Evolutionary conservation across 2,797 vertebrate genomes (phyloP).

Genomic region (Bovichtus diacanthus): DNA sequence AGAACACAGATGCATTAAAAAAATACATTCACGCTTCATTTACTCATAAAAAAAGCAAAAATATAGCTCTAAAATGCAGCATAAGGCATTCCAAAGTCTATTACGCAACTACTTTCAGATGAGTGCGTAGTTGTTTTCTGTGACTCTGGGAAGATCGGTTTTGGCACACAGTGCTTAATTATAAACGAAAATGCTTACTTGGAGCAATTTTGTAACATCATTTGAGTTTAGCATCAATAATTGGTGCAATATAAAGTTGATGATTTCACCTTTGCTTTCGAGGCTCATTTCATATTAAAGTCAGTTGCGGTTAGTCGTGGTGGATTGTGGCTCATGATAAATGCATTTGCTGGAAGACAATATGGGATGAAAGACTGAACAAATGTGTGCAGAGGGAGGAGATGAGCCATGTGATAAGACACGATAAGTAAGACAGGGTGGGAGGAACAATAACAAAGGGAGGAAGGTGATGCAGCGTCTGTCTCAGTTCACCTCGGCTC

Average conservation of each 20-base stretch:
- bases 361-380: constrained; percentile 39
- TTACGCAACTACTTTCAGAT: constrained; percentile 68
- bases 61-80: constrained; percentile 63
- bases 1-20: constrained; percentile 48
- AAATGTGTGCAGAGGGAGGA: constrained; percentile 43
- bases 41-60: constrained; percentile 69
- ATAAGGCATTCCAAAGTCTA: constrained; percentile 60
- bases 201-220: constrained; percentile 41
- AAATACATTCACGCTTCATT: constrained; percentile 56
- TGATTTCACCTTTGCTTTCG: constrained; percentile 63
- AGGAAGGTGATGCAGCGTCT: constrained; percentile 62
- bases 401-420: constrained; percentile 63
- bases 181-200: constrained; percentile 51
- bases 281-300: constrained; percentile 47
- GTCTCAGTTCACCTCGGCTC: constrained; percentile 96
- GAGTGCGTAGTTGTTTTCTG: constrained; percentile 27
- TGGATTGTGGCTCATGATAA: constrained; percentile 45
- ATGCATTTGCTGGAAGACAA: constrained; percentile 51
- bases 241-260: constrained; percentile 58
- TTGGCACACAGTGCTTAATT: constrained; percentile 59
- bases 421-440: constrained; percentile 41
- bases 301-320: constrained; percentile 72
- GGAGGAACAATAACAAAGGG: constrained; percentile 39
- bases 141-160: constrained; percentile 57
- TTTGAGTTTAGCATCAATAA: constrained; percentile 57